These are phyloP conservation scores for Metallyticus violacea DNA, from an alignment of 2,888 invertebrate genomes.

Conservation along the genomic window DNA sequence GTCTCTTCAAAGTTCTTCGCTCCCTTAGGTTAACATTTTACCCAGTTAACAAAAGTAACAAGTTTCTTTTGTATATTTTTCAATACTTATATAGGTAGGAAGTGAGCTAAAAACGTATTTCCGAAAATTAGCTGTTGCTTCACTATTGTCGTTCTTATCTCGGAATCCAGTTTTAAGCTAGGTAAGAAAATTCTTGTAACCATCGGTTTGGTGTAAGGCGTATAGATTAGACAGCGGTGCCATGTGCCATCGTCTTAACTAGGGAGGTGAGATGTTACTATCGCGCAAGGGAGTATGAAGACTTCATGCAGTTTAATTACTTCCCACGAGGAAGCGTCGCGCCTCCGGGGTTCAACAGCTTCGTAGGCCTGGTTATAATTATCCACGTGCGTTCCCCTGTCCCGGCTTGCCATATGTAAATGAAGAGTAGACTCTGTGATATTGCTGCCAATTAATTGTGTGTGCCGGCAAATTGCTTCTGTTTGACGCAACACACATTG, in stretches of 20 bases:
- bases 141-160: no score
- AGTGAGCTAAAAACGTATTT: no score
- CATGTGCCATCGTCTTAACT: background rate
- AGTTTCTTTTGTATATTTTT: no score
- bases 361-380: background rate
- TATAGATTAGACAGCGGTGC: background rate
- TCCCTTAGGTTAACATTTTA: no score
- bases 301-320: background rate
- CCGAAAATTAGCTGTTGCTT: no score
- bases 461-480: background rate
- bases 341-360: background rate
- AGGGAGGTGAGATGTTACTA: background rate
- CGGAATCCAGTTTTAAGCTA: no score
- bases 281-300: background rate
- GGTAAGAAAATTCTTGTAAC: no score
- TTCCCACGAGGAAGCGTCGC: background rate
- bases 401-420: background rate
- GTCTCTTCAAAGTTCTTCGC: no score
- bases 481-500: background rate
- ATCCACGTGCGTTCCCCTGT: no score
- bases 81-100: no score
- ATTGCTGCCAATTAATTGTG: background rate
- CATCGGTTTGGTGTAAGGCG: background rate
- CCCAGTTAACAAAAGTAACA: no score
- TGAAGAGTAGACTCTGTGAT: background rate